Percentiles rank a stretch among this genome's conserved stretches.
These are phyloP conservation scores for Myotis pilosus DNA, from an alignment of 2,797 vertebrate genomes.

Conservation along the genomic window DNA sequence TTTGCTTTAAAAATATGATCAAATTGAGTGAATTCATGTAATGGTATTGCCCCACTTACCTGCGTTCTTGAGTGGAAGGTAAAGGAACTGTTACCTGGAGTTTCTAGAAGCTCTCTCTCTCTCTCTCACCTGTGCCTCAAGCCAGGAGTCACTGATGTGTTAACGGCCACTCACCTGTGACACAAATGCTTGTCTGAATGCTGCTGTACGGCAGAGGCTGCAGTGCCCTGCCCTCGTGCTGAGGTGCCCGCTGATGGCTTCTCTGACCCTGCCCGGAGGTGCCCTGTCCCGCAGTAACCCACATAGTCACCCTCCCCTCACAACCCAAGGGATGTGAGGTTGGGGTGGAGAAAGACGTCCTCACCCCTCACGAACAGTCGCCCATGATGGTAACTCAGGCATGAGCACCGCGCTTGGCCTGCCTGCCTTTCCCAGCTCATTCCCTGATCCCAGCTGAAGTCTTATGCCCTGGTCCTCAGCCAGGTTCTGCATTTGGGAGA, in stretches of 20 bases:
- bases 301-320: not conserved
- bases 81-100: not conserved
- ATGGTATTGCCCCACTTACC: not conserved
- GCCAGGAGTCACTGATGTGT: not conserved
- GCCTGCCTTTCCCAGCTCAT: not conserved
- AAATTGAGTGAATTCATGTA: not conserved
- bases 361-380: not conserved
- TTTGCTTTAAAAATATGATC: not conserved
- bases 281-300: not conserved
- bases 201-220: accelerated
- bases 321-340: not conserved
- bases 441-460: not conserved
- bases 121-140: not conserved
- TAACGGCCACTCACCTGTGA: not conserved
- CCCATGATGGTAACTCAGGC: not conserved
- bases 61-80: not conserved
- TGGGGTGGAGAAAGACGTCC: not conserved
- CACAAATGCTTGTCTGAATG: not conserved
- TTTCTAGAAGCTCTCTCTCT: not conserved
- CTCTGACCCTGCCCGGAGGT: not conserved
- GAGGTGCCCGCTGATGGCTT: not conserved
- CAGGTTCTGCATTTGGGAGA: not conserved
- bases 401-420: not conserved
- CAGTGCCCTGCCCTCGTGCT: too few species aligned
- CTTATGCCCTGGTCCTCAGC: not conserved